These are phyloP conservation scores for Patiria pectinifera DNA, from an alignment of 53 echinoderm and acorn worm genomes.

Conservation along the genomic window DNA sequence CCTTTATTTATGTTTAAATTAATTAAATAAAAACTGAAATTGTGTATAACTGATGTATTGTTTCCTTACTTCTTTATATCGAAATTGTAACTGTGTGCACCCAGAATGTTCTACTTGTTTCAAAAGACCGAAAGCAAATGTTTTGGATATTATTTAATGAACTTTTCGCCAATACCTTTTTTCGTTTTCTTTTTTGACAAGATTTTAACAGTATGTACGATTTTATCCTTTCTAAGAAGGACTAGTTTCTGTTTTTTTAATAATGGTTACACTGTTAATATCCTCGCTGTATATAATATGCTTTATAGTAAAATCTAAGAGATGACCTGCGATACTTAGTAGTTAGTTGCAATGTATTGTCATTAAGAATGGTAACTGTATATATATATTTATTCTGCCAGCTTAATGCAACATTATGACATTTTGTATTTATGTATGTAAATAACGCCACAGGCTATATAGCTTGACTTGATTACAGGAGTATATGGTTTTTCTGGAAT, in stretches of 20 bases:
- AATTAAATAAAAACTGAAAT: not conserved
- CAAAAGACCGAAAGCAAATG: not conserved
- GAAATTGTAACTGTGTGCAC: too few species aligned
- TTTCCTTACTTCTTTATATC: too few species aligned
- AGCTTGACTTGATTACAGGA: not conserved
- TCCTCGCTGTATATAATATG: constrained; percentile 15
- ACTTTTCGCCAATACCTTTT: not conserved
- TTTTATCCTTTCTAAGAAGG: too few species aligned
- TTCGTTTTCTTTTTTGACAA: not conserved
- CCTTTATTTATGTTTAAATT: too few species aligned
- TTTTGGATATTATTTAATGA: not conserved
- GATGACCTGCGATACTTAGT: not conserved
- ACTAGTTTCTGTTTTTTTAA: too few species aligned
- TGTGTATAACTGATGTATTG: not conserved
- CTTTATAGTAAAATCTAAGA: not conserved
- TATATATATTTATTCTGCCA: constrained; percentile 62
- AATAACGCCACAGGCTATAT: not conserved
- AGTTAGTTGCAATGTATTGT: constrained; percentile 20
- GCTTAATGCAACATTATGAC: constrained; percentile 39
- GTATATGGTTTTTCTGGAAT: constrained; percentile 1
- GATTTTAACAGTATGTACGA: not conserved
- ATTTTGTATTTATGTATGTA: constrained; percentile 53
- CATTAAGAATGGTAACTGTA: constrained; percentile 51
- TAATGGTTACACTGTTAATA: not conserved
- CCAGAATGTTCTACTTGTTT: too few species aligned